These are phyloP conservation scores for Xestobium rufovillosum DNA, from an alignment of 2,888 invertebrate genomes.

Conservation along the genomic window DNA sequence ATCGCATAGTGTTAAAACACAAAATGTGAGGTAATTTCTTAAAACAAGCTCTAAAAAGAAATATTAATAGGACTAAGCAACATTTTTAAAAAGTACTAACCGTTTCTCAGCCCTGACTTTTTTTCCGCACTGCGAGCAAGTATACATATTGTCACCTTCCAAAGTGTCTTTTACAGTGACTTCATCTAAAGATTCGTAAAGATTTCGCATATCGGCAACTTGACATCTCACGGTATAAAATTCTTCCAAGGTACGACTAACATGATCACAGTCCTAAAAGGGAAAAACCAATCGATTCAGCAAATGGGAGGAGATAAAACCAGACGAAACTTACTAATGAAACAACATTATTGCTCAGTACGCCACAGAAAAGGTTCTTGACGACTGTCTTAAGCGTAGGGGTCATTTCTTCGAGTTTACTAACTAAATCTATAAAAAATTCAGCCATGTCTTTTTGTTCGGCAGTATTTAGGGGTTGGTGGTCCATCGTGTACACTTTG, in stretches of 20 bases:
- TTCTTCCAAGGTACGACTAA: conserved; percentile 88
- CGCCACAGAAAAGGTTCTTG: conserved; percentile 87
- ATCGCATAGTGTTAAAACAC: conserved; percentile 95
- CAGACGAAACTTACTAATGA: conserved; percentile 58
- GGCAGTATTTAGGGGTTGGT: conserved; percentile 90
- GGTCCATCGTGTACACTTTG: conserved; percentile 95
- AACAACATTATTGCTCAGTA: conserved; percentile 91
- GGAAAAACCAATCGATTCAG: conserved; percentile 11
- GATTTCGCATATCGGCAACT: conserved; percentile 92
- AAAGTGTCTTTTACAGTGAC: conserved; percentile 96
- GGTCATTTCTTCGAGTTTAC: conserved; percentile 94
- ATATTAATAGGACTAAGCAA: conserved; percentile 1
- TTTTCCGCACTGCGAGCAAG: conserved; percentile 89
- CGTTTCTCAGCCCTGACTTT: conserved; percentile 93
- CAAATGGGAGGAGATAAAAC: neutral
- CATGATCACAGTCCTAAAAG: conserved; percentile 82
- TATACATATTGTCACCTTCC: conserved; percentile 97
- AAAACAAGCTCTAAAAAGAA: conserved; percentile 69
- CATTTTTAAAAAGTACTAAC: conserved; percentile 38
- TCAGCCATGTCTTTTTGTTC: conserved; percentile 99
- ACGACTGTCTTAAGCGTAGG: conserved; percentile 81
- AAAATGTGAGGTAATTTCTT: conserved; percentile 88
- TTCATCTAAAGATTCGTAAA: conserved; percentile 91
- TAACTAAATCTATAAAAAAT: conserved; percentile 93
- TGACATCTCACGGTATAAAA: conserved; percentile 96